Evolutionary conservation across 2,797 vertebrate genomes (phyloP).

Genomic region (Chrysocyon brachyurus): DNA sequence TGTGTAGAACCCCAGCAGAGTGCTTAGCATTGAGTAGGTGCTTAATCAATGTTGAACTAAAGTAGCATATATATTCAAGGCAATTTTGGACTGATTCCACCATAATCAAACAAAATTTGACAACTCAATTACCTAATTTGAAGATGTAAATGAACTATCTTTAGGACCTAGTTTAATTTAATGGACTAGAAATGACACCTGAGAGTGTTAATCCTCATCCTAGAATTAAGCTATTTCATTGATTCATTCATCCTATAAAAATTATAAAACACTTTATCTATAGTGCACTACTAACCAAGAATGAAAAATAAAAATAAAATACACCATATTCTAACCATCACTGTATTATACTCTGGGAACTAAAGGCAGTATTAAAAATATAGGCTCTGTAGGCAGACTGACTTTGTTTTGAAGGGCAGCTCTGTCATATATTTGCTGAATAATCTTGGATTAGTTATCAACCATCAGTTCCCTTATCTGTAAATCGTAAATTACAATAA

Average conservation of each 20-base stretch:
- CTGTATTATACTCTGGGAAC: neutral
- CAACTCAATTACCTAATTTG: slow-evolving; percentile 15
- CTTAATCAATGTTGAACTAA: neutral
- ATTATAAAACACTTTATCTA: neutral
- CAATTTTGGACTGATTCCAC: neutral
- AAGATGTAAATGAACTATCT: neutral
- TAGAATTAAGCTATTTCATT: neutral
- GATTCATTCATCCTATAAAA: slow-evolving; percentile 7
- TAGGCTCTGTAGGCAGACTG: neutral
- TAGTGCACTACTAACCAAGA: neutral
- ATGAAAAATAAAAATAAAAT: neutral
- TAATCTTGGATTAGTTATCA: neutral
- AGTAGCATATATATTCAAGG: neutral
- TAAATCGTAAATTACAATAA: slow-evolving; percentile 3
- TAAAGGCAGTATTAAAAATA: neutral
- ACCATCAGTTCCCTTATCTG: neutral
- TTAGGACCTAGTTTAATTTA: slow-evolving; percentile 18
- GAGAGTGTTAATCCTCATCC: neutral
- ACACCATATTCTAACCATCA: neutral
- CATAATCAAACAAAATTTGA: slow-evolving; percentile 35
- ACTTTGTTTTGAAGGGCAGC: neutral
- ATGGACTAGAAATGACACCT: neutral
- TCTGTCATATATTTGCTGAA: neutral
- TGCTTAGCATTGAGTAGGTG: neutral
- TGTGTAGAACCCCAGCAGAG: neutral